Conservation (phyloP, 2,888 invertebrate genomes). For the Antheraea yamamai region DNA sequence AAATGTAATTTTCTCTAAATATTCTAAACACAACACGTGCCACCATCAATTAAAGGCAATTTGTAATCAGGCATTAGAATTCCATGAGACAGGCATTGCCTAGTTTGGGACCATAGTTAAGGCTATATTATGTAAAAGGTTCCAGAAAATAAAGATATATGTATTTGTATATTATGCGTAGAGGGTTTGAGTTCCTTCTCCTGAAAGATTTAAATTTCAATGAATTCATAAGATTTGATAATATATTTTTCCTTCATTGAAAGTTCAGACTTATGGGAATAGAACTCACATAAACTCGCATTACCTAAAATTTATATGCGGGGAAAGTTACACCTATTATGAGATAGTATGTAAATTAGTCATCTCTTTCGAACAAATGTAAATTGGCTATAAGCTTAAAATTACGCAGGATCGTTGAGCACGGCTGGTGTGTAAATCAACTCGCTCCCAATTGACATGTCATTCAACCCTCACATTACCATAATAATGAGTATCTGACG, state of each 20-base stretch:
- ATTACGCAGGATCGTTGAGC: neutral
- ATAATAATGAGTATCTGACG: neutral
- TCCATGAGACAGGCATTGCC: too few relatives aligned
- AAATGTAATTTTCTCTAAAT: too few relatives aligned
- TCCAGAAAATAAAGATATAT: too few relatives aligned
- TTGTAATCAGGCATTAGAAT: too few relatives aligned
- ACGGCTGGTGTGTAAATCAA: neutral
- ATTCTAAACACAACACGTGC: too few relatives aligned
- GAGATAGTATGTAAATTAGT: neutral
- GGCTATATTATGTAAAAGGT: too few relatives aligned
- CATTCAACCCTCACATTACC: neutral
- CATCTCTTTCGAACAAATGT: neutral
- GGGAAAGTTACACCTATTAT: neutral
- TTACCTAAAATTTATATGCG: neutral
- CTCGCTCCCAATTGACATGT: neutral
- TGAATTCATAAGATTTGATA: neutral
- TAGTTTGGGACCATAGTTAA: too few relatives aligned
- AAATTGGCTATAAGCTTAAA: neutral
- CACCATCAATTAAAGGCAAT: too few relatives aligned
- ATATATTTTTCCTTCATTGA: neutral
- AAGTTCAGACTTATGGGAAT: too few relatives aligned
- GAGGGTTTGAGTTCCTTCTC: neutral
- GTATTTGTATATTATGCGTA: too few relatives aligned
- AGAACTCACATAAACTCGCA: neutral
- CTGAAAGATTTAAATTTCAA: neutral